phyloP scores from a whole-genome alignment of 2,113 vertebrate species.

The Bostrychus sinensis region DNA sequence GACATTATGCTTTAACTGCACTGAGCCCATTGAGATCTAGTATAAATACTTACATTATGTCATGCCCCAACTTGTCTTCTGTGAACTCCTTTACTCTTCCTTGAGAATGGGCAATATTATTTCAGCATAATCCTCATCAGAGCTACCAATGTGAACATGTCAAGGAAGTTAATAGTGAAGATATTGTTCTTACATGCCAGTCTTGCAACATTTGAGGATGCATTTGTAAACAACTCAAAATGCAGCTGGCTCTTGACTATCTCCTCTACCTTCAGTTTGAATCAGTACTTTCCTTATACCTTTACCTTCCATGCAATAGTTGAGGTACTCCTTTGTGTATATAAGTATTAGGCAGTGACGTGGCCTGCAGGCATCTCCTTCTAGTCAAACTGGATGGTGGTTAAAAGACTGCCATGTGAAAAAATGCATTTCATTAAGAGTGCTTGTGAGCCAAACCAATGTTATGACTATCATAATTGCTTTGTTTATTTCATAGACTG shows the following conservation, averaged over 20 bases:
- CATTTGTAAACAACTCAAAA: background rate
- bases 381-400: background rate
- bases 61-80: background rate
- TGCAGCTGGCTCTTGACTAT: background rate
- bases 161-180: background rate
- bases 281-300: background rate
- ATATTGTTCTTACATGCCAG: background rate
- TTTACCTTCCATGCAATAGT: background rate
- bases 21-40: background rate
- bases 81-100: background rate
- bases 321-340: background rate
- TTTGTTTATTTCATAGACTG: background rate
- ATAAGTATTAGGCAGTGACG: slow-evolving; percentile 10
- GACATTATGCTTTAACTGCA: slow-evolving; percentile 4
- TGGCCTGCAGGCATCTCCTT: background rate
- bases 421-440: background rate
- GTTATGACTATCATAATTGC: background rate
- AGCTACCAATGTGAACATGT: background rate
- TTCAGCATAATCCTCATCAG: background rate
- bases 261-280: background rate
- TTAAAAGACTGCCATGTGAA: background rate
- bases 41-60: background rate
- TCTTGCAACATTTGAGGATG: background rate
- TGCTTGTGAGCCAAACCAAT: slow-evolving; percentile 1
- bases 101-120: background rate